Percentiles rank a stretch among this genome's conserved stretches.
Evolutionary conservation across 2,888 invertebrate species (phyloP).

Genomic region (Patella pellucida): DNA sequence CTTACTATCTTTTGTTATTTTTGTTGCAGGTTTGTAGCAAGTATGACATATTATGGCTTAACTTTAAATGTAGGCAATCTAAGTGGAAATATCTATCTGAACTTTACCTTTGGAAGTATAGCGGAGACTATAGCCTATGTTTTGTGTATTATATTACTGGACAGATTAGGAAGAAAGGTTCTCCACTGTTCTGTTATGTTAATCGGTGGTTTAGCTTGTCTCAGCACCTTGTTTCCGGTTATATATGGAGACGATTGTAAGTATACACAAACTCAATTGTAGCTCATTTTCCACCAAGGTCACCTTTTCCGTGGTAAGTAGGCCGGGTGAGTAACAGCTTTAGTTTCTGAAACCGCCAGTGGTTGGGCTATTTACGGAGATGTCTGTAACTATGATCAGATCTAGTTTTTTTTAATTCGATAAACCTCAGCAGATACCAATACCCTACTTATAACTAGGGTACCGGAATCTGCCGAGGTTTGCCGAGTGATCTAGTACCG

Average conservation of each 20-base stretch:
- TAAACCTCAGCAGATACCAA: too few species aligned
- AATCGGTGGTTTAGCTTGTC: constrained; percentile 36
- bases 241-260: constrained; percentile 32
- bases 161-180: constrained; percentile 66
- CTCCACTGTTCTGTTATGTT: constrained; percentile 31
- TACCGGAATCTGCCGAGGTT: too few species aligned
- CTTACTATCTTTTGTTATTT: too few species aligned
- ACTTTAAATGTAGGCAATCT: constrained; percentile 71
- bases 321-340: too few species aligned
- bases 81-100: constrained; percentile 85
- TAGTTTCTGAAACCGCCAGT: too few species aligned
- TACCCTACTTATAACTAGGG: too few species aligned
- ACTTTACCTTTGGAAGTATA: constrained; percentile 83
- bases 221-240: constrained; percentile 31
- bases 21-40: constrained; percentile 79
- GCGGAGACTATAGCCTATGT: constrained; percentile 70
- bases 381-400: too few species aligned
- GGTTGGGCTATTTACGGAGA: too few species aligned
- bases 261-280: neutral
- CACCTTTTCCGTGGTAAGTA: too few species aligned
- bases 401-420: too few species aligned
- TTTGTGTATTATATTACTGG: constrained; percentile 57
- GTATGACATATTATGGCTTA: constrained; percentile 90
- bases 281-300: too few species aligned
- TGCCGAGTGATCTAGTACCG: too few species aligned